Evolutionary conservation across 2,113 vertebrate genomes (phyloP), one percentile per base, ranked within the genome.

Genomic region (Camelus dromedarius): DNA sequence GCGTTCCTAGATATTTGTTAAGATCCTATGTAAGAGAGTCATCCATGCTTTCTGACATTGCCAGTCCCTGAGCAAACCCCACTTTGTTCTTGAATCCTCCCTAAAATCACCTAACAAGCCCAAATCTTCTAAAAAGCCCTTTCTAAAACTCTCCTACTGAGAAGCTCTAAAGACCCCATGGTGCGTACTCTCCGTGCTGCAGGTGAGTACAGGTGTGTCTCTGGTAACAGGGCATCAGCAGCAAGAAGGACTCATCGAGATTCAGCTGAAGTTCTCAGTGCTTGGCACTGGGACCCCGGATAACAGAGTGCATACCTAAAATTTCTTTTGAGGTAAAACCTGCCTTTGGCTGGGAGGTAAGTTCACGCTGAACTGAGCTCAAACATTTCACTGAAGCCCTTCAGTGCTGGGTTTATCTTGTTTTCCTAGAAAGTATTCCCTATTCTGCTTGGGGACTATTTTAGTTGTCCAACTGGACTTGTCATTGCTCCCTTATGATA

Each of bases 341-440:
- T 52, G 73, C 32, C 73, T 38, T 52, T 91, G 32, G n/a, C 32
- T 70, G 9, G 28, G 35, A 75, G 30, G 11, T 70, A 84, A 93
- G 8, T 26, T 76, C n/a, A 62, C 46, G n/a, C 28, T 60, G 30
- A 91, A 91, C 0, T 48, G 58, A 73, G 48, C 66, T 67, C 72
- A 91, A 80, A n/a, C 72, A 90, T 79, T 90, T 80, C 48, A 96
- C 12, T 54, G 48, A 91, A 82, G 24, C 1, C 46, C 35, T 85
- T 96, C 35, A 64, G 26, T 88, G 18, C 6, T 82, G 52, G 30
- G 56, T 69, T 67, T 70, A 67, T 69, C 50, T 32, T 46, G 16
- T 48, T 67, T 87, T 82, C 52, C 58, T 46, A 82, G 28, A 69
- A 94, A 86, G 38, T 42, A 42, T 42, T 42, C 38, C 38, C 38